Conservation (phyloP, 2,113 vertebrate species). For the Emydocephalus ijimae region DNA sequence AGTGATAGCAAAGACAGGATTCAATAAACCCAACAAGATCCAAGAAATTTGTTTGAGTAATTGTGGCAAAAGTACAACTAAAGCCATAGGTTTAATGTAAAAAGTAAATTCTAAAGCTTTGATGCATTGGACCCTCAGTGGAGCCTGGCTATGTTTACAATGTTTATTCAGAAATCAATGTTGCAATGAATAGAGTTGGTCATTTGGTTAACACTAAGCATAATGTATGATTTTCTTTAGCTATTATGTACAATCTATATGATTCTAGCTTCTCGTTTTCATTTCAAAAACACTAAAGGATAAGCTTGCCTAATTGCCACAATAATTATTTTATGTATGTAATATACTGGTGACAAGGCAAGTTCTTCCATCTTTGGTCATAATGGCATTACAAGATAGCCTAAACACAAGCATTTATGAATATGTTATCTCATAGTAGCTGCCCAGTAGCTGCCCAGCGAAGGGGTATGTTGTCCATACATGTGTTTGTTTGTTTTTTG, state of each 20-base stretch:
- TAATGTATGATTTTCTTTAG: background rate
- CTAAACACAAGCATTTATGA: background rate
- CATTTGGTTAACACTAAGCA: background rate
- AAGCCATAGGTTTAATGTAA: background rate
- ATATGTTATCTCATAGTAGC: background rate
- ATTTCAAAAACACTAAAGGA: background rate
- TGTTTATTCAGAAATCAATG: background rate
- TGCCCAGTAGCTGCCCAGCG: constrained; percentile 15
- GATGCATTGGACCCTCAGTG: background rate
- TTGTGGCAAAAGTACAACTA: background rate
- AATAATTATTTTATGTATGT: background rate
- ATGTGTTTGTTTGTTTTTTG: too few species aligned
- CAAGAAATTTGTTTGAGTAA: background rate
- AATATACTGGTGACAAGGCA: background rate
- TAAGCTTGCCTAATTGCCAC: background rate
- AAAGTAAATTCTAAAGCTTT: background rate
- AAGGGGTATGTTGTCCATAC: constrained; percentile 18
- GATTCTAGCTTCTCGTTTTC: background rate
- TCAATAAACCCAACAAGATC: background rate
- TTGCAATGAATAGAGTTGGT: background rate
- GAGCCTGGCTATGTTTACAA: background rate
- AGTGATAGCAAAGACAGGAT: background rate
- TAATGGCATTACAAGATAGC: background rate
- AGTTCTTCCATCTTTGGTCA: background rate
- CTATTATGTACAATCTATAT: background rate